Percentiles rank a stretch among this genome's conserved stretches.
Evolutionary conservation across 2,113 vertebrate species (phyloP).

Genomic region (Poecile atricapillus): DNA sequence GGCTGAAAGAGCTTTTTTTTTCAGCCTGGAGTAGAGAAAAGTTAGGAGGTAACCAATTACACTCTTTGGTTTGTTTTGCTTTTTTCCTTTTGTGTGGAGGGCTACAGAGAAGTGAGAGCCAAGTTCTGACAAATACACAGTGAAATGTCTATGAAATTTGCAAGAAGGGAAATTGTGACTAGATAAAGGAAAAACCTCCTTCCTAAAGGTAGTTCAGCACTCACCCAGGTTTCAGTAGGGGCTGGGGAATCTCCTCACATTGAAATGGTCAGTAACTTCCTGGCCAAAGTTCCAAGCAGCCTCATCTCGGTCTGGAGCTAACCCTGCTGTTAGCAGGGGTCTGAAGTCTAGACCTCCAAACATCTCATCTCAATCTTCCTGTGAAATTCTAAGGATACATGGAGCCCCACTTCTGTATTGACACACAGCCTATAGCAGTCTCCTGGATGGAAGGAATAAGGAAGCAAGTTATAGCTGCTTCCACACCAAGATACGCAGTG

Average conservation of each 20-base stretch:
- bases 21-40: background rate
- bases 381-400: background rate
- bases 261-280: background rate
- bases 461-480: background rate
- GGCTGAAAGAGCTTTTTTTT: background rate
- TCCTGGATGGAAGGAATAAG: background rate
- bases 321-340: background rate
- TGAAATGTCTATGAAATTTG: background rate
- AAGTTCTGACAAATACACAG: background rate
- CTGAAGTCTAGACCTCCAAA: background rate
- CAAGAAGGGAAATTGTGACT: background rate
- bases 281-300: background rate
- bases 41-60: background rate
- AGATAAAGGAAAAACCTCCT: background rate
- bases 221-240: background rate
- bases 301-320: background rate
- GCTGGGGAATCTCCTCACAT: background rate
- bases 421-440: background rate
- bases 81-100: background rate
- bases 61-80: background rate
- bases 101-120: background rate
- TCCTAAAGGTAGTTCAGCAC: background rate
- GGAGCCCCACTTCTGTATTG: background rate
- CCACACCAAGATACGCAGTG: rapidly evolving
- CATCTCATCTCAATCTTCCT: background rate